Evolutionary conservation across 2,888 invertebrate genomes (phyloP).

Genomic region (Ophion costatus): DNA sequence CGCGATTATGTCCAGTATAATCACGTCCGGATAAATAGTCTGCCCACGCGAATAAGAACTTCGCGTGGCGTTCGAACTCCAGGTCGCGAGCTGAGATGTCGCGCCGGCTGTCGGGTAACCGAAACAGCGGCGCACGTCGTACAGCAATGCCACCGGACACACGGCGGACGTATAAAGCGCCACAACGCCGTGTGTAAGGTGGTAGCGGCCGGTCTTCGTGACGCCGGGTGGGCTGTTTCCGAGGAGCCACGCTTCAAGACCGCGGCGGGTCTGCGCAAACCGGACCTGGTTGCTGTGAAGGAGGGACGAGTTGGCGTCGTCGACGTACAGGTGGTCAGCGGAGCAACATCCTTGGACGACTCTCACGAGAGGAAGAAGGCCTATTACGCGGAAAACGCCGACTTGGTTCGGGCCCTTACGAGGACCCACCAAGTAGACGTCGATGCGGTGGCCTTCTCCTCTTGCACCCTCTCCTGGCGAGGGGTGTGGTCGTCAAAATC

Average conservation of each 20-base stretch:
- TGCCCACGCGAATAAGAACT: slow-evolving; percentile 73
- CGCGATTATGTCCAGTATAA: slow-evolving; percentile 70
- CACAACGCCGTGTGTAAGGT: slow-evolving; percentile 74
- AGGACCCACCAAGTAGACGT: background rate
- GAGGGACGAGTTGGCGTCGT: slow-evolving; percentile 27
- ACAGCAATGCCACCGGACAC: slow-evolving; percentile 77
- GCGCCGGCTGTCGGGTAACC: slow-evolving; percentile 74
- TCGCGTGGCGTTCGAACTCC: slow-evolving; percentile 68
- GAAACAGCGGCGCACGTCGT: slow-evolving; percentile 78
- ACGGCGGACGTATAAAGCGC: slow-evolving; percentile 76
- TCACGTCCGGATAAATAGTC: slow-evolving; percentile 74
- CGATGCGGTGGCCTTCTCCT: slow-evolving; percentile 36
- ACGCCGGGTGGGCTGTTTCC: slow-evolving; percentile 72
- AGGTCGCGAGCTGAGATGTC: slow-evolving; percentile 64
- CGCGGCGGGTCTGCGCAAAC: slow-evolving; percentile 52
- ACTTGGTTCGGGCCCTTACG: slow-evolving; percentile 10
- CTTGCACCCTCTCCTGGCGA: slow-evolving; percentile 64
- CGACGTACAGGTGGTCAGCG: slow-evolving; percentile 64
- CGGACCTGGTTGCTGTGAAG: slow-evolving; percentile 55
- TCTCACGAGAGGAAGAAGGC: slow-evolving; percentile 49
- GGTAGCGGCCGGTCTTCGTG: slow-evolving; percentile 68
- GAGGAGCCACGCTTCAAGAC: slow-evolving; percentile 71
- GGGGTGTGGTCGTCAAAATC: slow-evolving; percentile 63
- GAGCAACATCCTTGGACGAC: slow-evolving; percentile 42
- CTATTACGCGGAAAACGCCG: slow-evolving; percentile 52